phyloP scores from a whole-genome alignment of 2,888 invertebrate species.

The Pyrgus malvae region DNA sequence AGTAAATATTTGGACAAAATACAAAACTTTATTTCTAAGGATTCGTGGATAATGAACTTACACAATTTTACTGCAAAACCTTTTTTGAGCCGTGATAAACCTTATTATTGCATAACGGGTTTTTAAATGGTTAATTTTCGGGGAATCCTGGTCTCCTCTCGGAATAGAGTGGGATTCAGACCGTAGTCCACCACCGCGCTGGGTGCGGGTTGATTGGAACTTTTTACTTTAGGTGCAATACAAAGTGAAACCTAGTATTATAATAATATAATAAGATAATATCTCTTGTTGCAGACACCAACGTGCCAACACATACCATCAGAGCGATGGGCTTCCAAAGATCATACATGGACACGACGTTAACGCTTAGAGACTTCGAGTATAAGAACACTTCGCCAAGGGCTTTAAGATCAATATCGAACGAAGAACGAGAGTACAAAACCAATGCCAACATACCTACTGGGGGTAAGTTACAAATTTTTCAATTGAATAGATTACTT shows the following conservation, averaged over 20 bases:
- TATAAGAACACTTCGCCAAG: conserved; percentile 81
- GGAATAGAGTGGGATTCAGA: too few relatives aligned
- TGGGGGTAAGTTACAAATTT: conserved; percentile 58
- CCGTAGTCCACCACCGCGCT: too few relatives aligned
- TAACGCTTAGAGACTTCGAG: conserved; percentile 77
- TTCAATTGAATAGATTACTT: too few relatives aligned
- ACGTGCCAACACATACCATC: conserved; percentile 84
- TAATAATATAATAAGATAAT: neutral
- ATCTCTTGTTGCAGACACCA: conserved; percentile 67
- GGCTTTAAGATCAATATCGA: conserved; percentile 79
- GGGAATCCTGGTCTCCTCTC: too few relatives aligned
- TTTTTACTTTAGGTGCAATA: neutral
- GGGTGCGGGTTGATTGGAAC: too few relatives aligned
- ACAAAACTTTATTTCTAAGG: too few relatives aligned
- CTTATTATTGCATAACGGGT: too few relatives aligned
- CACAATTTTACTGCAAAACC: too few relatives aligned
- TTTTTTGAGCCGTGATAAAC: too few relatives aligned
- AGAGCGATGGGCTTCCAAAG: conserved; percentile 89
- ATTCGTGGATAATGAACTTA: too few relatives aligned
- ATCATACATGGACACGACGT: conserved; percentile 80
- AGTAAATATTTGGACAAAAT: too few relatives aligned
- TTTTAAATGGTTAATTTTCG: too few relatives aligned
- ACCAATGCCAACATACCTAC: conserved; percentile 79
- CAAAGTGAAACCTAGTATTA: neutral
- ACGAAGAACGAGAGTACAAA: conserved; percentile 84